These are phyloP conservation scores for Oncorhynchus keta DNA, from an alignment of 2,113 vertebrate species.

Conservation along the genomic window DNA sequence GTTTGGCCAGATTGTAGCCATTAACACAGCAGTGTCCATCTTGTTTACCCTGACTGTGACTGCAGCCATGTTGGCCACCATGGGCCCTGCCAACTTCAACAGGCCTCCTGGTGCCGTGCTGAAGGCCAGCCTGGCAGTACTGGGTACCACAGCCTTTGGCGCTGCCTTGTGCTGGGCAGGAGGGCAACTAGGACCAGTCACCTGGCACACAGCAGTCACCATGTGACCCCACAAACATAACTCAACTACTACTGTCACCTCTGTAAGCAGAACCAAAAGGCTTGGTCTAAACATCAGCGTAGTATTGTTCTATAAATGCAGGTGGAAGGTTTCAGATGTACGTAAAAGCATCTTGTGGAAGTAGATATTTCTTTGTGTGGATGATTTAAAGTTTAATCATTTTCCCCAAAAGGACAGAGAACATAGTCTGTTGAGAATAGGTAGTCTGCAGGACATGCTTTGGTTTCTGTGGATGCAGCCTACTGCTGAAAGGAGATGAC, in stretches of 20 bases:
- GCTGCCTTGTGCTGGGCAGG: conserved; percentile 78
- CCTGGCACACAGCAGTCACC: conserved; percentile 56
- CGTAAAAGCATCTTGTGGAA: background rate
- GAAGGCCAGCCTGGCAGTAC: conserved; percentile 81
- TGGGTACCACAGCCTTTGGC: conserved; percentile 65
- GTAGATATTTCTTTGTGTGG: background rate
- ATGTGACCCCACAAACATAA: conserved; percentile 25
- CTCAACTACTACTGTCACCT: background rate
- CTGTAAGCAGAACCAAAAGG: background rate
- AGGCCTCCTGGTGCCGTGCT: conserved; percentile 85
- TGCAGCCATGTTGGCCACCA: conserved; percentile 84
- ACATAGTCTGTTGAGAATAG: no score
- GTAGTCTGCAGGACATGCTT: background rate
- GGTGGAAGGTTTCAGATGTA: background rate
- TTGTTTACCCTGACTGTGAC: conserved; percentile 89
- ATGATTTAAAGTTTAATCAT: no score
- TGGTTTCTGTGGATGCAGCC: background rate
- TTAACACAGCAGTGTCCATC: conserved; percentile 91
- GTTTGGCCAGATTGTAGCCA: conserved; percentile 95
- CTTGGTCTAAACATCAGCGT: background rate
- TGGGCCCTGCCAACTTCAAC: conserved; percentile 84
- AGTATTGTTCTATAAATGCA: background rate
- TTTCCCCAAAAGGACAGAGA: no score
- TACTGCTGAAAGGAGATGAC: conserved; percentile 5
- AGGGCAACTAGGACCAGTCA: conserved; percentile 51